Base-by-base conservation (phyloP, 2,888 invertebrate genomes). In the Oscheius sp. region DNA sequence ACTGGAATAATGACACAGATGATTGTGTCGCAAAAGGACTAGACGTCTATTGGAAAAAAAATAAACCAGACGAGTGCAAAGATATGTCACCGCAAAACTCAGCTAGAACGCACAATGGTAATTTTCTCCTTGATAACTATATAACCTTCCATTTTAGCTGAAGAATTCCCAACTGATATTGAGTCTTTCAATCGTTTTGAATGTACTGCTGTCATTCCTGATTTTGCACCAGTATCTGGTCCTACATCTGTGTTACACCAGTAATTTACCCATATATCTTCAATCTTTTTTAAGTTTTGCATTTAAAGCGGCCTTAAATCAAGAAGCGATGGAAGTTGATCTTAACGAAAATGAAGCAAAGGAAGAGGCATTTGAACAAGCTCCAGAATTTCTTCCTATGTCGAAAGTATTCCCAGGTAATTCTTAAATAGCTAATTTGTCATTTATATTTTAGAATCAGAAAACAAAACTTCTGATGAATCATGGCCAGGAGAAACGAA, bases 1-100 rank as follows among this genome's bases (percentile, higher is more conserved):
- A 62, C 6, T 62, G 62, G 62, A n/a, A 22, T 1, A 49, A 24
- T 49, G 54, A 54, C 20, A 36, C n/a, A n/a, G 54, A 32, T 9
- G n/a, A 33, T 20, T 20, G 33, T 6, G 47, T 62, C 8, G 33
- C 30, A 6, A 49, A 44, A 12, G 62, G 33, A 9, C 49, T 62
- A 3, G n/a, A 44, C 24, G 26, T 44, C 1, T 59, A 44, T 17
- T 44, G 41, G 59, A 30, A 59, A 12, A 28, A 24, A 14, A 59
- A 59, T 44, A 26, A 44, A 3, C 41, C 59, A 20, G 59, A 59
- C 14, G 47, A 47, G 3, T 22, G 14, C 8, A 47, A 47, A 12
- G 36, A 14, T 9, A 36, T 14, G 8, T 36, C 36, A 36, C 36
- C 8, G 14, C 8, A 14, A 8, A 45, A 8, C 17, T 20, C 45